phyloP scores from a whole-genome alignment of 2,797 vertebrate genomes.

The Allobates femoralis region DNA sequence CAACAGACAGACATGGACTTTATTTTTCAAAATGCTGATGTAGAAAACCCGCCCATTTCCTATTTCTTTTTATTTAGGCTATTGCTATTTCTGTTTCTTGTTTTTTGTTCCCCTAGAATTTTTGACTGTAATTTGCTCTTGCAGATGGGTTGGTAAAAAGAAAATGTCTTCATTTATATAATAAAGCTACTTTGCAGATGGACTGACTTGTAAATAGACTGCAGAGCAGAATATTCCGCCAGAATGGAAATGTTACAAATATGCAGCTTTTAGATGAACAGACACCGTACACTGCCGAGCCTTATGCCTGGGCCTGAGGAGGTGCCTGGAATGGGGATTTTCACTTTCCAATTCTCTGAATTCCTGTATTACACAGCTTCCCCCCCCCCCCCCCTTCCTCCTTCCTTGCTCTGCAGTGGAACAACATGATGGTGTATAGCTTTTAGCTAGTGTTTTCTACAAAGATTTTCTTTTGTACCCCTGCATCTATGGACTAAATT shows the following conservation, averaged over 20 bases:
- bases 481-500: too few species aligned
- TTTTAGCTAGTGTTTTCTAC: too few species aligned
- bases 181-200: slow-evolving; percentile 9
- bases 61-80: slow-evolving; percentile 17
- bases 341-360: not conserved
- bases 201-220: not conserved
- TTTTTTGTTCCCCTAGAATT: not conserved
- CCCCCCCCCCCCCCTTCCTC: too few species aligned
- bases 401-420: too few species aligned
- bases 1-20: slow-evolving; percentile 45
- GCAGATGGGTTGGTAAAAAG: slow-evolving; percentile 18
- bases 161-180: not conserved
- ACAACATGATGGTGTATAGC: too few species aligned
- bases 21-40: slow-evolving; percentile 51
- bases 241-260: not conserved
- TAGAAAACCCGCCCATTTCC: slow-evolving; percentile 61
- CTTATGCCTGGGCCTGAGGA: not conserved
- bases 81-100: slow-evolving; percentile 3
- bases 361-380: too few species aligned
- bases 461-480: too few species aligned
- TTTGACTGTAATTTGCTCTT: slow-evolving; percentile 2
- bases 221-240: not conserved
- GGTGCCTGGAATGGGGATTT: not conserved
- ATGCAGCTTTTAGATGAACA: not conserved
- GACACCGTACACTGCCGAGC: too few species aligned